phyloP scores from a whole-genome alignment of 2,113 vertebrate genomes.

The Cranoglanis bouderius region DNA sequence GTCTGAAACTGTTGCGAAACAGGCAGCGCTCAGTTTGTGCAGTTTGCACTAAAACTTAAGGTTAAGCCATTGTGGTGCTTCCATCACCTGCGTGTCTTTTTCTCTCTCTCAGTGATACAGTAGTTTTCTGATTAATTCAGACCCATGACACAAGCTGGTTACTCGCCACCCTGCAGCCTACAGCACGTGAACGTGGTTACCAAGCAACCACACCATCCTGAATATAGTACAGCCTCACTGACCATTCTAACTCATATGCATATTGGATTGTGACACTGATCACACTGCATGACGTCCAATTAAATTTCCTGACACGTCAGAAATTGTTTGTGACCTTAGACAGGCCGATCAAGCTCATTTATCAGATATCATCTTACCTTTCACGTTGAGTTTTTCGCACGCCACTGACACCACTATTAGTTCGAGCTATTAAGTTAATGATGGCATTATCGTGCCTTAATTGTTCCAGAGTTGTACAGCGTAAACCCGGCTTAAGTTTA shows the following conservation, averaged over 20 bases:
- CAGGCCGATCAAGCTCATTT: not conserved
- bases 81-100: not conserved
- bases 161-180: not conserved
- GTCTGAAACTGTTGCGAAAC: not conserved
- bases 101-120: not conserved
- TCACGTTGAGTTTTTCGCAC: not conserved
- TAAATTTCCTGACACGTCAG: not conserved
- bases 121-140: not conserved
- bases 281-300: no score
- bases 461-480: not conserved
- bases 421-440: not conserved
- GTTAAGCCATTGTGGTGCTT: not conserved
- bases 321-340: not conserved
- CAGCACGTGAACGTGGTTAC: constrained; percentile 1
- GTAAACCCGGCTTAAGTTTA: not conserved
- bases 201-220: constrained; percentile 19
- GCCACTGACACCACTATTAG: not conserved
- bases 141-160: not conserved
- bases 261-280: not conserved
- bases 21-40: not conserved
- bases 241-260: not conserved
- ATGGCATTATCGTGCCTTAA: not conserved
- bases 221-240: not conserved
- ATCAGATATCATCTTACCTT: not conserved
- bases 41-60: not conserved